Conservation (phyloP, 2,888 invertebrate species). For the Cataglyphis livida region DNA sequence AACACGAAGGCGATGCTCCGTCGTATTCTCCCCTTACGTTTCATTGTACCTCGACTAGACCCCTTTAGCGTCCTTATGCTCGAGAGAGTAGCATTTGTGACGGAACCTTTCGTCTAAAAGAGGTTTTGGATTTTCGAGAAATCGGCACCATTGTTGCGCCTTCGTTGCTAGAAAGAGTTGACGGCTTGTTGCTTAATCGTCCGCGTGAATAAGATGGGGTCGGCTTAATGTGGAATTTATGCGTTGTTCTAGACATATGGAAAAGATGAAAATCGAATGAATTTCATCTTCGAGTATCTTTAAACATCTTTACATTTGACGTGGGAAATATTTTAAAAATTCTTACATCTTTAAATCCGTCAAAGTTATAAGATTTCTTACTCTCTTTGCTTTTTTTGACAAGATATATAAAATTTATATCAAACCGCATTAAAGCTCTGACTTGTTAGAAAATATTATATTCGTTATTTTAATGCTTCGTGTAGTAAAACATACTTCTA, state of each 20-base stretch:
- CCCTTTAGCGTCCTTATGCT: conserved; percentile 64
- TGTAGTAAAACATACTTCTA: neutral
- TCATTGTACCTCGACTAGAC: conserved; percentile 55
- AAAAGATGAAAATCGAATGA: neutral
- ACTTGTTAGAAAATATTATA: neutral
- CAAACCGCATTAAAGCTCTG: conserved; percentile 11
- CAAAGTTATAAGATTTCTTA: neutral
- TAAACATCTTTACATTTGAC: neutral
- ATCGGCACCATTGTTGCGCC: conserved; percentile 62
- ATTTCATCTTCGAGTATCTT: neutral
- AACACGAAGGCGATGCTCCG: conserved; percentile 56
- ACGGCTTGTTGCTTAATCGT: conserved; percentile 12
- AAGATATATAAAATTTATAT: neutral
- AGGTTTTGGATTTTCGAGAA: conserved; percentile 59
- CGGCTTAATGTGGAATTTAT: conserved; percentile 22
- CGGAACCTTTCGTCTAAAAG: conserved; percentile 47
- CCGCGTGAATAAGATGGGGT: neutral
- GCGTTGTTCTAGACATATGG: neutral
- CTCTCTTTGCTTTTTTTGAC: neutral
- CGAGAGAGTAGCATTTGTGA: conserved; percentile 67
- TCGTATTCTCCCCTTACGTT: conserved; percentile 55
- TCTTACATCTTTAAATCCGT: neutral
- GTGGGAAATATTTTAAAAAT: neutral
- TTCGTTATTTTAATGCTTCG: neutral
- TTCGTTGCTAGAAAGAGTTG: conserved; percentile 51